These are phyloP conservation scores for Semnornis frantzii DNA, from an alignment of 2,113 vertebrate genomes.

Conservation along the genomic window DNA sequence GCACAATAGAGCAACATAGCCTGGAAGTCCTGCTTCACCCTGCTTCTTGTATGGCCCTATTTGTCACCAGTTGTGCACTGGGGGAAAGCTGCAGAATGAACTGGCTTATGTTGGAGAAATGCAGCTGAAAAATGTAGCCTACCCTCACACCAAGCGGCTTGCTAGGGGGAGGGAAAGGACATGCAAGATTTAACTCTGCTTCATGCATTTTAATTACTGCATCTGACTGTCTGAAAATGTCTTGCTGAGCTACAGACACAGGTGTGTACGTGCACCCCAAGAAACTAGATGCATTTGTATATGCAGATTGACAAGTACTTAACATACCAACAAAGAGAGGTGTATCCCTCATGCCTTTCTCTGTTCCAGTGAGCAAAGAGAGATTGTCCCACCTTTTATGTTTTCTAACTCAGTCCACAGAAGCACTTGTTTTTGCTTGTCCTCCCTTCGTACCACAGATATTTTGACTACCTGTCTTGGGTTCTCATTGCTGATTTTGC, in stretches of 20 bases:
- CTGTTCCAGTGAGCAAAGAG: not conserved
- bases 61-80: not conserved
- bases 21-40: not conserved
- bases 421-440: not conserved
- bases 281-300: not conserved
- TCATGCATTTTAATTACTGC: slow-evolving; percentile 47
- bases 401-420: not conserved
- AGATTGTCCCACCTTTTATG: not conserved
- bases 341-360: not conserved
- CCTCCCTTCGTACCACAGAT: not conserved
- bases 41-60: not conserved
- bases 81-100: not conserved
- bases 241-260: not conserved
- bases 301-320: not conserved
- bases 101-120: not conserved
- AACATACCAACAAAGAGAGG: not conserved
- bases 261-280: not conserved
- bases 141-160: not conserved
- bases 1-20: not conserved
- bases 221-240: not conserved
- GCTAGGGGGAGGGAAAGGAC: not conserved
- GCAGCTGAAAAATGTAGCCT: not conserved
- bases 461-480: not conserved
- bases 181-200: not conserved
- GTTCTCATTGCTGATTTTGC: not conserved